These are phyloP conservation scores for Ephestia elutella DNA, from an alignment of 1,140 invertebrate species.

Conservation along the genomic window DNA sequence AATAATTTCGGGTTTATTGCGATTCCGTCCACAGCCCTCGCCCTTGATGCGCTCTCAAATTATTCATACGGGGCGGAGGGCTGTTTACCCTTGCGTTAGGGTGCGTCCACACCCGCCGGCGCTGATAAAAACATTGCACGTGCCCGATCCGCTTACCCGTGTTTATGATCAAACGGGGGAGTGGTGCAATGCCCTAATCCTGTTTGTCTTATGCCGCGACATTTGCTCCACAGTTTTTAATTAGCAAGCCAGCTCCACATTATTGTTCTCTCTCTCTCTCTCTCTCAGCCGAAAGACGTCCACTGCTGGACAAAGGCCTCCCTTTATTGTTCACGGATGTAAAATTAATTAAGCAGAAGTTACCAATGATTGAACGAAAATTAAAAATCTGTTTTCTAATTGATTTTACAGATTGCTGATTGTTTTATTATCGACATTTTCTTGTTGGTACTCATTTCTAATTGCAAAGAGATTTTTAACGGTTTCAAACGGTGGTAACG, in stretches of 20 bases:
- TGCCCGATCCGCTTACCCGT: slow-evolving; percentile 62
- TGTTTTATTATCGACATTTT: neutral
- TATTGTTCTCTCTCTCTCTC: too few species aligned
- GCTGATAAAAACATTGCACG: slow-evolving; percentile 68
- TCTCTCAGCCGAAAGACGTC: too few species aligned
- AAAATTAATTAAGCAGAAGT: slow-evolving; percentile 4
- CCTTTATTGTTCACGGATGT: neutral
- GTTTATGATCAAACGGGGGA: slow-evolving; percentile 55
- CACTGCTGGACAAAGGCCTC: too few species aligned
- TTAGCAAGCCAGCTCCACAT: neutral
- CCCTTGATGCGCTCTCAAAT: slow-evolving; percentile 47
- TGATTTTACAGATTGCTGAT: neutral
- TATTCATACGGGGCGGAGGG: slow-evolving; percentile 55
- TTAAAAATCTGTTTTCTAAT: slow-evolving; percentile 1
- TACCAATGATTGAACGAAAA: neutral
- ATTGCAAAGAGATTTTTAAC: neutral
- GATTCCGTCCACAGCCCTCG: slow-evolving; percentile 41
- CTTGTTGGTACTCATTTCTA: neutral
- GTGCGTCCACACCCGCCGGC: slow-evolving; percentile 33
- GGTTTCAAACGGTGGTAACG: too few species aligned
- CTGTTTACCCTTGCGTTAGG: slow-evolving; percentile 63
- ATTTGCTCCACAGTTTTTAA: slow-evolving; percentile 3
- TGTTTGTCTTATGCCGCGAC: slow-evolving; percentile 39
- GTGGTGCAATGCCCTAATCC: slow-evolving; percentile 38
- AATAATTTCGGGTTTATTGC: slow-evolving; percentile 63